phyloP scores from a whole-genome alignment of 1,140 invertebrate species.

The Drosophila orena region DNA sequence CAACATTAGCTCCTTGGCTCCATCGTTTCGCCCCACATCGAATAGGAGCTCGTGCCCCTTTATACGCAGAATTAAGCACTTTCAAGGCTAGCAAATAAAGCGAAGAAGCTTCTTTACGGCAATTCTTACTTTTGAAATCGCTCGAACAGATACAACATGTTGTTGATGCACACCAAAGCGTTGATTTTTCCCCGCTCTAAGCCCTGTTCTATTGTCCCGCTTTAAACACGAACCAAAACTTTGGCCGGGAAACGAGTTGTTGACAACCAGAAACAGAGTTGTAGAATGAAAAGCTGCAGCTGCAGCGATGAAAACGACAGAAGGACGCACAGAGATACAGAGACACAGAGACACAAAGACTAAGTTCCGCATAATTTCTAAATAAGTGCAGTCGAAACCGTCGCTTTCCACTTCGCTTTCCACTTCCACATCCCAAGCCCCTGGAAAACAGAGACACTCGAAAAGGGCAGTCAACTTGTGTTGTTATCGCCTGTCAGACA shows the following conservation, averaged over 20 bases:
- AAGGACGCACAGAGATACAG: background rate
- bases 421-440: background rate
- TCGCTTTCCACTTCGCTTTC: background rate
- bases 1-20: slow-evolving; percentile 9
- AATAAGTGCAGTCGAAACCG: slow-evolving; percentile 53
- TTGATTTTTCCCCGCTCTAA: background rate
- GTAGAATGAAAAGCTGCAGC: slow-evolving; percentile 14
- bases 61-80: too few species aligned
- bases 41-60: background rate
- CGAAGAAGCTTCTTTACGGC: background rate
- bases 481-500: slow-evolving; percentile 65
- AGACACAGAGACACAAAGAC: background rate
- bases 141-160: too few species aligned
- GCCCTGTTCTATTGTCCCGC: background rate
- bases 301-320: slow-evolving; percentile 13
- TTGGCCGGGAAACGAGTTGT: slow-evolving; percentile 54
- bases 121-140: too few species aligned
- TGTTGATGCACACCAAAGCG: too few species aligned
- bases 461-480: slow-evolving; percentile 67
- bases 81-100: background rate
- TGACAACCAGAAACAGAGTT: slow-evolving; percentile 62
- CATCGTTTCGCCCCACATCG: background rate
- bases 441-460: slow-evolving; percentile 16
- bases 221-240: slow-evolving; percentile 14
- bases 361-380: slow-evolving; percentile 76